These are phyloP conservation scores for Eupeodes luniger DNA, from an alignment of 2,888 invertebrate genomes.

Conservation along the genomic window DNA sequence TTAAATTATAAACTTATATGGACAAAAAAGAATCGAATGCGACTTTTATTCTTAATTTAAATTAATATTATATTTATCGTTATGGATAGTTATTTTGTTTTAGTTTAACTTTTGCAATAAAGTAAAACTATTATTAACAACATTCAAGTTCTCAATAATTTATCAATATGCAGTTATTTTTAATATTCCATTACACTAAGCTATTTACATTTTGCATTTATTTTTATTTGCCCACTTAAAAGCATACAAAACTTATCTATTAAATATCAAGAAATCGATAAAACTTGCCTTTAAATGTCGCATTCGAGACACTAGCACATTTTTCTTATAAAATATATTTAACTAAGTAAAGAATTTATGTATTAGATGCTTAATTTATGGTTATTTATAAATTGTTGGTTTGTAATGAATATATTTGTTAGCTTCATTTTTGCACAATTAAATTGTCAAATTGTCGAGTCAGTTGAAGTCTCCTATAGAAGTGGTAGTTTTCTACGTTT, in stretches of 20 bases:
- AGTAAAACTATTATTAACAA: conserved; percentile 5
- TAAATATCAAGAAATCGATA: conserved; percentile 28
- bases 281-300: conserved; percentile 23
- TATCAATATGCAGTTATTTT: conserved; percentile 43
- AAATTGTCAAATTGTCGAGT: conserved; percentile 67
- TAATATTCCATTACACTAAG: conserved; percentile 48
- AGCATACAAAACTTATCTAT: conserved; percentile 12
- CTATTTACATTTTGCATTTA: conserved; percentile 63
- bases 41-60: conserved; percentile 40
- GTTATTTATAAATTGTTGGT: conserved; percentile 42
- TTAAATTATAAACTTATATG: conserved; percentile 45
- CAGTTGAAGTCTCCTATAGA: conserved; percentile 1
- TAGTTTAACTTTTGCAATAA: background rate
- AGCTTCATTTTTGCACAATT: conserved; percentile 70
- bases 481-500: conserved; percentile 23
- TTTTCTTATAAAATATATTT: conserved; percentile 55
- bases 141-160: conserved; percentile 2
- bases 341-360: conserved; percentile 35
- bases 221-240: conserved; percentile 27
- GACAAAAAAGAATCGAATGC: conserved; percentile 30
- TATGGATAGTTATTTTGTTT: background rate
- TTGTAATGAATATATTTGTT: conserved; percentile 45
- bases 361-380: conserved; percentile 5
- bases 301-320: conserved; percentile 59
- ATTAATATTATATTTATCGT: conserved; percentile 9